Evolutionary conservation across 1,140 invertebrate species (phyloP), one percentile per base, ranked within the genome.

Genomic region (Temnothorax longispinosus): DNA sequence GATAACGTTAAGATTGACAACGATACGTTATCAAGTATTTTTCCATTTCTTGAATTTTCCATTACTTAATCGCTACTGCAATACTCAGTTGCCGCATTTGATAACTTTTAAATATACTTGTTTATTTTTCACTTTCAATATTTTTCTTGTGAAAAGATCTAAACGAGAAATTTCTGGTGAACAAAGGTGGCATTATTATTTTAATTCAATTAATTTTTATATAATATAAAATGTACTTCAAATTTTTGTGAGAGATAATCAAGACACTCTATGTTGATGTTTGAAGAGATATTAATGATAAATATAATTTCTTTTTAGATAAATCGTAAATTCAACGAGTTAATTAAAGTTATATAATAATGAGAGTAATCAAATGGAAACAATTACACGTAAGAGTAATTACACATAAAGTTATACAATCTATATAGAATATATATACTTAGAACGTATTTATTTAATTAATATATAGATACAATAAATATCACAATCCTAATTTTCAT

Each of bases 11-110:
- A 41, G 64, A 81, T 69, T 41, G n/a, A 81, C 35, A n/a, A 4
- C 35, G 77, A 81, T 81, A 81, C 4, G 64, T 69, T 81, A 81
- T 81, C 77, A 41, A 71, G 56, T 69, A 80, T 54, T 56, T 81
- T 81, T 81, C 8, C 35, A 56, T 56, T 81, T 80, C n/a, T 69
- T 81, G 50, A 71, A 71, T 81, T 69, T 81, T 71, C 10, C 47
- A 44, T 52, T 27, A 27, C 27, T 27, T 44, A 65, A 65, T 78
- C 41, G 10, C n/a, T 65, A 38, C n/a, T 41, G 18, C 2, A 13
- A 62, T 77, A 62, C 2, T 3, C 35, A 18, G 44, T 2, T 18
- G 13, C 7, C 41, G 15, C 13, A 71, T 41, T 81, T 69, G 71
- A 71, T 56, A 71, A 81, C 27, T 71, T 80, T 56, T 81, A 56